These are phyloP conservation scores for Nixonia krombeini DNA, from an alignment of 1,140 invertebrate genomes.

Conservation along the genomic window DNA sequence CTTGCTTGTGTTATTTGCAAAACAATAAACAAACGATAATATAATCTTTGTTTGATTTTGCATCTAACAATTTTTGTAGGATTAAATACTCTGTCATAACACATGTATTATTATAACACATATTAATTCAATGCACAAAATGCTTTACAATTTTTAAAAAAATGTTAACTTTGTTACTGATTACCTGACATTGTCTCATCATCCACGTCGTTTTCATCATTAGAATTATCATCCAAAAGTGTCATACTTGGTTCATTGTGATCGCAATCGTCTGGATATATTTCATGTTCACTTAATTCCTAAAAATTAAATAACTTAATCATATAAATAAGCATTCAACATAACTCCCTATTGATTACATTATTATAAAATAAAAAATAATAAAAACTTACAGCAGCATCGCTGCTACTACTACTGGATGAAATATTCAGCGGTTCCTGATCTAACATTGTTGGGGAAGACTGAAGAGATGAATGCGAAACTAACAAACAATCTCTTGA, in stretches of 20 bases:
- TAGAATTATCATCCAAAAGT: constrained; percentile 74
- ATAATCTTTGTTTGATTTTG: constrained; percentile 46
- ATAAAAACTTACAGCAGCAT: constrained; percentile 66
- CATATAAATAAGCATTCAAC: too few species aligned
- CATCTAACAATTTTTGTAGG: constrained; percentile 33
- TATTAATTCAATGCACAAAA: too few species aligned
- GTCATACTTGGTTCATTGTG: constrained; percentile 65
- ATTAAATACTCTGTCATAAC: not conserved
- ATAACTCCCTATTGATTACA: too few species aligned
- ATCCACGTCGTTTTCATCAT: constrained; percentile 86
- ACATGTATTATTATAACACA: too few species aligned
- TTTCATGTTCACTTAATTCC: constrained; percentile 81
- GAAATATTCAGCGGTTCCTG: constrained; percentile 59
- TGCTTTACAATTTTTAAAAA: too few species aligned
- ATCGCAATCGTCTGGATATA: constrained; percentile 74
- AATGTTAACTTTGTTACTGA: too few species aligned
- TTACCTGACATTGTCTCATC: constrained; percentile 88
- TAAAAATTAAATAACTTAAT: constrained; percentile 55
- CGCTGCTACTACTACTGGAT: constrained; percentile 70
- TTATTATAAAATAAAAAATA: constrained; percentile 11
- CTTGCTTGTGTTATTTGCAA: constrained; percentile 9
- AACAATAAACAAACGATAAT: constrained; percentile 9
- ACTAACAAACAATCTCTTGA: constrained; percentile 45
- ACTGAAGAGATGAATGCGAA: constrained; percentile 50
- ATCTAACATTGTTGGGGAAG: constrained; percentile 56